Evolutionary conservation across 2,888 invertebrate genomes (phyloP).

Genomic region (Bruchidius siliquastri): DNA sequence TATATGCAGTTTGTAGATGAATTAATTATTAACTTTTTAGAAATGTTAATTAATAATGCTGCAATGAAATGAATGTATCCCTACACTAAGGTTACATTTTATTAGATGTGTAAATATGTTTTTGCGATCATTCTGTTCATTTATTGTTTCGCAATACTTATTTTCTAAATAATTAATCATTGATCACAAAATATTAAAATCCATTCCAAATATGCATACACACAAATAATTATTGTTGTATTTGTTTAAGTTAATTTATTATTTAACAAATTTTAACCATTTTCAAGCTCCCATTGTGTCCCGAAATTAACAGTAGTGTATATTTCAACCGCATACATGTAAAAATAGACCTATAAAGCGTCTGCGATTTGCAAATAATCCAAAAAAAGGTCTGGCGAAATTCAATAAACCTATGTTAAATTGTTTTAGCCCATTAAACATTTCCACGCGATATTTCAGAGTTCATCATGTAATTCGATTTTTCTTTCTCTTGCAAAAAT

Average conservation of each 20-base stretch:
- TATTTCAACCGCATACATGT: not conserved
- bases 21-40: not conserved
- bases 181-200: slow-evolving; percentile 24
- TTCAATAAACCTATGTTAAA: not conserved
- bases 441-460: no score
- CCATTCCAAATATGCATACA: slow-evolving; percentile 20
- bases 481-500: no score
- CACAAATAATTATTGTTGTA: slow-evolving; percentile 21
- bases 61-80: slow-evolving; percentile 22
- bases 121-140: slow-evolving; percentile 25
- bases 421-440: not conserved
- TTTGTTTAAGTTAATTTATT: slow-evolving; percentile 19
- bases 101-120: slow-evolving; percentile 20
- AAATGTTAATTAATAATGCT: slow-evolving; percentile 6
- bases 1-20: not conserved
- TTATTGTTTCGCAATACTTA: slow-evolving; percentile 21
- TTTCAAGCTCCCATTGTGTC: not conserved
- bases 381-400: not conserved
- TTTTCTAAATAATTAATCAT: slow-evolving; percentile 16
- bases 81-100: slow-evolving; percentile 25
- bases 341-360: not conserved
- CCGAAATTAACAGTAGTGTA: not conserved
- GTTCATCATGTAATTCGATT: no score
- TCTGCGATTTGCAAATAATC: not conserved
- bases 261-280: slow-evolving; percentile 5